phyloP scores from a whole-genome alignment of 2,113 vertebrate genomes.

The Apteryx mantelli region DNA sequence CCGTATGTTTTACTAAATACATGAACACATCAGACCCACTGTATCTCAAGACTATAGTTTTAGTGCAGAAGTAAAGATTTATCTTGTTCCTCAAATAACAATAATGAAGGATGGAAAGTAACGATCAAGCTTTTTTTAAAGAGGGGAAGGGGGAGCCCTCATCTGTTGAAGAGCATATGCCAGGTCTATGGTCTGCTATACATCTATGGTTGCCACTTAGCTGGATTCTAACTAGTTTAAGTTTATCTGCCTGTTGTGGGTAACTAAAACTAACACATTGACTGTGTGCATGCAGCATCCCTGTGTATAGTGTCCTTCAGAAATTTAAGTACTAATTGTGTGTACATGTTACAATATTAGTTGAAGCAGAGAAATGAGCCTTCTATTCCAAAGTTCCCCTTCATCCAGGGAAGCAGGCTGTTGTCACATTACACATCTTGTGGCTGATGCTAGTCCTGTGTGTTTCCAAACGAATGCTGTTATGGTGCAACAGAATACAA shows the following conservation, averaged over 20 bases:
- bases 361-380: not conserved
- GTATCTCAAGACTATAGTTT: not conserved
- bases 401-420: not conserved
- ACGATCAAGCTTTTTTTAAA: not conserved
- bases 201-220: not conserved
- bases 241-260: not conserved
- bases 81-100: not conserved
- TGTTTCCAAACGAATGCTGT: fast-evolving
- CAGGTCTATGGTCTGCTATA: not conserved
- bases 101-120: not conserved
- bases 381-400: not conserved
- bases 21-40: not conserved
- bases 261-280: not conserved
- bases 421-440: fast-evolving
- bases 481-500: not conserved
- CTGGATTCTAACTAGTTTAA: not conserved
- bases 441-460: not conserved
- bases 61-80: not conserved
- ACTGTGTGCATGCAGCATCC: not conserved
- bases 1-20: not conserved
- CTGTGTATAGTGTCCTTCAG: not conserved
- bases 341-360: not conserved
- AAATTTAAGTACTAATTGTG: not conserved
- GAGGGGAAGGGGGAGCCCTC: not conserved
- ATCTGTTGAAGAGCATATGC: not conserved